These are phyloP conservation scores for Hedychridium roseum DNA, from an alignment of 2,888 invertebrate genomes.

Conservation along the genomic window DNA sequence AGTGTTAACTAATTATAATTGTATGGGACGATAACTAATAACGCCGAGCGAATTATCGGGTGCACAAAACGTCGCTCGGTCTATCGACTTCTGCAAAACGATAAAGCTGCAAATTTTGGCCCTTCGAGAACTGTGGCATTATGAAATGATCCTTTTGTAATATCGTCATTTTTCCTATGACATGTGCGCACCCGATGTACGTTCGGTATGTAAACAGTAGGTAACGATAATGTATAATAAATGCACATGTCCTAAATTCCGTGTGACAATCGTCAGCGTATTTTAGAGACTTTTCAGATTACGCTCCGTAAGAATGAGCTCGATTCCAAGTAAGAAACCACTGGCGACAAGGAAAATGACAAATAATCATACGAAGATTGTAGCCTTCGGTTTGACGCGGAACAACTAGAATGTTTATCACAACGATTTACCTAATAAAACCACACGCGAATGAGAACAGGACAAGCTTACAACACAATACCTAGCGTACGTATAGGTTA, in stretches of 20 bases:
- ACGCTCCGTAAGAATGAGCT: constrained; percentile 10
- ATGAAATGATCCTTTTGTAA: too few species aligned
- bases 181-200: constrained; percentile 16
- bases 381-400: constrained; percentile 34
- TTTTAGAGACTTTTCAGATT: constrained; percentile 47
- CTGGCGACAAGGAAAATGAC: constrained; percentile 15
- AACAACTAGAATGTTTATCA: constrained; percentile 55
- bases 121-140: too few species aligned
- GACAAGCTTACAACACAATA: constrained; percentile 43
- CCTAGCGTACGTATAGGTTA: constrained; percentile 23
- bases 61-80: constrained; percentile 9
- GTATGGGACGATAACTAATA: constrained; percentile 46
- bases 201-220: constrained; percentile 27
- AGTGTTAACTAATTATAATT: constrained; percentile 46
- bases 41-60: constrained; percentile 14
- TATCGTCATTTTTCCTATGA: neutral
- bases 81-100: constrained; percentile 8
- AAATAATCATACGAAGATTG: constrained; percentile 12
- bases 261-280: constrained; percentile 61
- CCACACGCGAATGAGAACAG: constrained; percentile 49
- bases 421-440: constrained; percentile 51
- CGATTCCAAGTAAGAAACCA: constrained; percentile 30
- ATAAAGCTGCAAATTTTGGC: constrained; percentile 11
- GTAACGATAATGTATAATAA: constrained; percentile 55
- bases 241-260: constrained; percentile 59